Conservation (phyloP, 2,888 invertebrate genomes). For the Trissolcus japonicus region DNA sequence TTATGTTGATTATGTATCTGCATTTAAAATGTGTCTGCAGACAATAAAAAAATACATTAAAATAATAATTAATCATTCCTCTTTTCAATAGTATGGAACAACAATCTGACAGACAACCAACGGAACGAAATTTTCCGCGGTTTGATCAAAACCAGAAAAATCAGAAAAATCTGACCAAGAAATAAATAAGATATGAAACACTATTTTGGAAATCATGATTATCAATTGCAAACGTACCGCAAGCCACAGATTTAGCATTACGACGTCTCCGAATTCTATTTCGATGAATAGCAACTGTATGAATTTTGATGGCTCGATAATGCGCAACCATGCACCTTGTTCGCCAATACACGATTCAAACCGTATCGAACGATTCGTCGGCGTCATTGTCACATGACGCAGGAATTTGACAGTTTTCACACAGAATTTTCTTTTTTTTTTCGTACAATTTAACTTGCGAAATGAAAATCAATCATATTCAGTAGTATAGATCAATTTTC, state of each 20-base stretch:
- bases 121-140: too few species aligned
- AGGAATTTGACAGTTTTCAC: slow-evolving; percentile 8
- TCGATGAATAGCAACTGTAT: slow-evolving; percentile 40
- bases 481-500: slow-evolving; percentile 1
- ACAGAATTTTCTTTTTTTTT: slow-evolving; percentile 14
- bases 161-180: too few species aligned
- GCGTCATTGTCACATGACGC: slow-evolving; percentile 9
- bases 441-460: too few species aligned
- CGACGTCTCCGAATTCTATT: slow-evolving; percentile 29
- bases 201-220: slow-evolving; percentile 8
- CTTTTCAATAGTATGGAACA: too few species aligned
- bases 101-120: too few species aligned
- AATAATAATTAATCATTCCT: too few species aligned
- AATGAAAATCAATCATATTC: too few species aligned
- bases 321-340: slow-evolving; percentile 23
- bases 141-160: too few species aligned
- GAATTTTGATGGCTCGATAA: slow-evolving; percentile 42
- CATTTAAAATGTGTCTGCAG: too few species aligned
- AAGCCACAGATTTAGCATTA: slow-evolving; percentile 12
- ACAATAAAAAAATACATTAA: too few species aligned
- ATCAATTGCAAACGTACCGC: slow-evolving; percentile 14
- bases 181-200: too few species aligned
- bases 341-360: slow-evolving; percentile 25
- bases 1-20: too few species aligned
- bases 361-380: slow-evolving; percentile 26